Conservation (phyloP, 1,140 invertebrate genomes). For the Zaprionus davidi region DNA sequence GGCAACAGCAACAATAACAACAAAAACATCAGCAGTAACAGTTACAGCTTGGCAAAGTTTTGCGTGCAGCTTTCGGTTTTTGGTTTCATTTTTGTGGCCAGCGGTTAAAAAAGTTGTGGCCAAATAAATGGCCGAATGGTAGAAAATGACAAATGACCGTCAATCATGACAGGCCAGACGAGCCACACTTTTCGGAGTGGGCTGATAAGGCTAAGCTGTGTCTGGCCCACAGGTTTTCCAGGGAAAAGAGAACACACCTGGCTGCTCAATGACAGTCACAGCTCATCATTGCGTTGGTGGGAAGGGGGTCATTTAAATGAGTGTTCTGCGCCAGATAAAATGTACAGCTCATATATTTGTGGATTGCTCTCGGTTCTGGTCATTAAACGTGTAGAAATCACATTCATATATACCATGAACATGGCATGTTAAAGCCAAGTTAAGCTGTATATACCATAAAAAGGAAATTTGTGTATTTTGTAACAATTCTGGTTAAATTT, state of each 20-base stretch:
- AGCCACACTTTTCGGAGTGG: slow-evolving; percentile 23
- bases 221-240: slow-evolving; percentile 47
- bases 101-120: slow-evolving; percentile 76
- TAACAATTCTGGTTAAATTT: no score
- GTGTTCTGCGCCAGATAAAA: slow-evolving; percentile 69
- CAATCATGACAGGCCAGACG: slow-evolving; percentile 83
- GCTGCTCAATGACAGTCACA: slow-evolving; percentile 69
- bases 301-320: slow-evolving; percentile 60
- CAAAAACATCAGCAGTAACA: slow-evolving; percentile 14
- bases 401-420: slow-evolving; percentile 18
- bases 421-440: neutral
- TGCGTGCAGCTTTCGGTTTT: slow-evolving; percentile 58
- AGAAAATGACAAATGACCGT: slow-evolving; percentile 84
- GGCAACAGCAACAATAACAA: slow-evolving; percentile 31
- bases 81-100: slow-evolving; percentile 55
- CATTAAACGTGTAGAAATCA: slow-evolving; percentile 31
- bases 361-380: slow-evolving; percentile 42
- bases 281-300: slow-evolving; percentile 65
- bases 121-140: slow-evolving; percentile 79
- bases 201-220: slow-evolving; percentile 70
- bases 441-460: neutral
- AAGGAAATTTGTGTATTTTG: neutral
- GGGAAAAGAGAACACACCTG: slow-evolving; percentile 59
- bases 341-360: slow-evolving; percentile 53
- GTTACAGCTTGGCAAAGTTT: slow-evolving; percentile 53